A percentile compares a stretch with the other conserved stretches of the same genome.
phyloP scores from a whole-genome alignment of 2,888 invertebrate genomes.

The Agriopis leucophaearia region DNA sequence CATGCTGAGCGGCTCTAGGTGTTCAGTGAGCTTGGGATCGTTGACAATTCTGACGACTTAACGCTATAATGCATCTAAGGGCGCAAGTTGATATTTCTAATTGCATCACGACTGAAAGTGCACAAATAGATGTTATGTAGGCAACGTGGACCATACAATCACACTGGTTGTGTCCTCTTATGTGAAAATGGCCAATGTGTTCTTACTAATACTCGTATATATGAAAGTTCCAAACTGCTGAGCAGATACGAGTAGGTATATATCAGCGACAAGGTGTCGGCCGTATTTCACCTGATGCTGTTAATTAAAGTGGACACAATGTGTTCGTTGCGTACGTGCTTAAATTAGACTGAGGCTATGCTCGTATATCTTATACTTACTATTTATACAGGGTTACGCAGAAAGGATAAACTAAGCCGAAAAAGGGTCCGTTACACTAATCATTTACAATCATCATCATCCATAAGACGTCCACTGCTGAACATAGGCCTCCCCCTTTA shows the following conservation, averaged over 20 bases:
- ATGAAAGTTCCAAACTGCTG: conserved; percentile 26
- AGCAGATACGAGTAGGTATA: conserved; percentile 29
- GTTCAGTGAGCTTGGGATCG: too few species aligned
- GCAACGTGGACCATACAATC: neutral
- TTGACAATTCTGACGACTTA: too few species aligned
- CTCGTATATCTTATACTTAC: too few species aligned
- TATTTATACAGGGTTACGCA: too few species aligned
- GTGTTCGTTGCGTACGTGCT: conserved; percentile 24
- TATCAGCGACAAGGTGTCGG: conserved; percentile 28
- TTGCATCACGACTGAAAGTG: too few species aligned
- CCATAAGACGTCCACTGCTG: too few species aligned
- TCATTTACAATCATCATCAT: too few species aligned
- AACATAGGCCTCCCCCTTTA: too few species aligned
- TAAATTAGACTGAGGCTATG: conserved; percentile 17
- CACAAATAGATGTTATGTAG: too few species aligned
- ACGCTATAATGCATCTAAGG: too few species aligned
- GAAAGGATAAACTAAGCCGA: neutral
- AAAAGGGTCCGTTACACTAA: neutral
- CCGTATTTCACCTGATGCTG: conserved; percentile 28
- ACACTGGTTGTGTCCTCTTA: neutral
- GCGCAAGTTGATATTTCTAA: too few species aligned
- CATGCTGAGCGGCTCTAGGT: too few species aligned
- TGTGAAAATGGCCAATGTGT: neutral
- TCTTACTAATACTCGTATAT: conserved; percentile 15
- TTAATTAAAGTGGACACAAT: conserved; percentile 38